Evolutionary conservation across 2,888 invertebrate species (phyloP).

Genomic region (Acholoe squamosa): DNA sequence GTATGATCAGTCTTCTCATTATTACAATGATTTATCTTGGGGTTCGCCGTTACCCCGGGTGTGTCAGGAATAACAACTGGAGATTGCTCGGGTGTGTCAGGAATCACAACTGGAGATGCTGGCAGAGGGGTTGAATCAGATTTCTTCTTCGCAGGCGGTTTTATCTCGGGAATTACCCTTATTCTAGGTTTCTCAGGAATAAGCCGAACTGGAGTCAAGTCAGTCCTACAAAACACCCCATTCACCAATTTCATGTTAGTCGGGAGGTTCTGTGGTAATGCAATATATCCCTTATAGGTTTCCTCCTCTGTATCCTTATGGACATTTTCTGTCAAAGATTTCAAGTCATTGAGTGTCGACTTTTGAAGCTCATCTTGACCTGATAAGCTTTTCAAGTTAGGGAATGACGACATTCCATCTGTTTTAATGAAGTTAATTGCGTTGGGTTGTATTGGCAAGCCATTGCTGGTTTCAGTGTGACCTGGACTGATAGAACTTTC

Average conservation of each 20-base stretch:
- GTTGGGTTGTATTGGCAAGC: constrained; percentile 13
- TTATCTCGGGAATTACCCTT: too few species aligned
- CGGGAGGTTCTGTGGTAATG: neutral
- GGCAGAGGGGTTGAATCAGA: too few species aligned
- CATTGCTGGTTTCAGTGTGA: constrained; percentile 14
- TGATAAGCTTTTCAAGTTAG: neutral
- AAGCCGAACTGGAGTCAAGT: neutral
- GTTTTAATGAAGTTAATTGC: constrained; percentile 29
- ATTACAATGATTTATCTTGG: too few species aligned
- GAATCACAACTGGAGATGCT: too few species aligned
- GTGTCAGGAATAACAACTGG: too few species aligned
- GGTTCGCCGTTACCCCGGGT: too few species aligned
- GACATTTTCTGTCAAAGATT: neutral
- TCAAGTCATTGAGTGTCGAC: neutral
- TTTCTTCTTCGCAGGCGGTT: too few species aligned
- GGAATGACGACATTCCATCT: neutral
- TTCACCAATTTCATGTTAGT: neutral
- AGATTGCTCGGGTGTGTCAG: too few species aligned
- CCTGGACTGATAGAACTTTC: constrained; percentile 51
- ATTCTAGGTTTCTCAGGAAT: neutral
- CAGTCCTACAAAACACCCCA: neutral
- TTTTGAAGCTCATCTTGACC: neutral
- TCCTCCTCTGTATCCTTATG: neutral
- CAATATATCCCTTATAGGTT: neutral
- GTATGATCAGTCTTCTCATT: too few species aligned